Conservation (phyloP, 2,113 vertebrate species). For the Raja brachyura region DNA sequence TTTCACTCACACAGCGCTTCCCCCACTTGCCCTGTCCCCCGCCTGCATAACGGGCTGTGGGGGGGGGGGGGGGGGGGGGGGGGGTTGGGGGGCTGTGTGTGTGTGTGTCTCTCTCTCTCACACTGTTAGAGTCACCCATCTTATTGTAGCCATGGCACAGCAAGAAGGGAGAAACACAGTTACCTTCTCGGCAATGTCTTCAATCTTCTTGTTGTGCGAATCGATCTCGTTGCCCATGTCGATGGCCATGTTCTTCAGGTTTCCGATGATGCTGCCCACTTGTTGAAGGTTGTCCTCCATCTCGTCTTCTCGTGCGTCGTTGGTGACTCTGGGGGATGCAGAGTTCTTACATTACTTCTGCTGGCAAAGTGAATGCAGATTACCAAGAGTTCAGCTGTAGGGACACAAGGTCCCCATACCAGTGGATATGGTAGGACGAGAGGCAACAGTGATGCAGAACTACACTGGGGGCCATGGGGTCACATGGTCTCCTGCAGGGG, state of each 20-base stretch:
- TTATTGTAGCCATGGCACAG: neutral
- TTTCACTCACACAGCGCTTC: too few relatives aligned
- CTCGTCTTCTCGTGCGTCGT: slow-evolving; percentile 90
- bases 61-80: too few relatives aligned
- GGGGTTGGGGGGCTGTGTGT: too few relatives aligned
- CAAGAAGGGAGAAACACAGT: neutral
- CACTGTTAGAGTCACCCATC: neutral
- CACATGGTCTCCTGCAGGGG: neutral
- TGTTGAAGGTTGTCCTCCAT: slow-evolving; percentile 92
- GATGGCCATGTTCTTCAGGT: slow-evolving; percentile 82
- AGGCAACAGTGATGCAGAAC: too few relatives aligned
- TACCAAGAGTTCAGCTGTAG: too few relatives aligned
- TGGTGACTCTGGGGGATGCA: slow-evolving; percentile 68
- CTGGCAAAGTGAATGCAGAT: neutral
- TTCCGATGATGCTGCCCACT: slow-evolving; percentile 81
- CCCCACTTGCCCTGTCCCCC: too few relatives aligned
- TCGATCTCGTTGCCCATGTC: slow-evolving; percentile 93
- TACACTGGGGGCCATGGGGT: neutral
- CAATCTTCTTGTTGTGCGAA: slow-evolving; percentile 79
- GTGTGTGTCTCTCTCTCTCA: too few relatives aligned
- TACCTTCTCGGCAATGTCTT: slow-evolving; percentile 78
- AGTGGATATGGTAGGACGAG: too few relatives aligned
- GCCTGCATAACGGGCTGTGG: too few relatives aligned
- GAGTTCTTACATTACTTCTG: neutral
- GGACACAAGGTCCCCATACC: neutral